A percentile compares a stretch with the other conserved stretches of the same genome.
phyloP scores from a whole-genome alignment of 2,113 vertebrate species.

The Chrysemys picta region DNA sequence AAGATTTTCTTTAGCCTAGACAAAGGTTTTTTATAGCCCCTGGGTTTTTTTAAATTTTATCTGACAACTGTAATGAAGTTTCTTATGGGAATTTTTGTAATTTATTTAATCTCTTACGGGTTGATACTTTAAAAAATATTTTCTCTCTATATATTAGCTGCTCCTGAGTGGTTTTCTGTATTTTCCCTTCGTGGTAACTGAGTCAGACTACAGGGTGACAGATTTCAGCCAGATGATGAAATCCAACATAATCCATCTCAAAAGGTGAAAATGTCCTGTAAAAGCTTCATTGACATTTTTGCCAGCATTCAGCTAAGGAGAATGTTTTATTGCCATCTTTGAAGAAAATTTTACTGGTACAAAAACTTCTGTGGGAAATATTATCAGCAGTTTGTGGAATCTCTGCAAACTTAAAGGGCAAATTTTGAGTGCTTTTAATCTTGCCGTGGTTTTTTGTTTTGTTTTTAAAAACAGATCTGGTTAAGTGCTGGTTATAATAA shows the following conservation, averaged over 20 bases:
- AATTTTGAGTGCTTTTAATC: background rate
- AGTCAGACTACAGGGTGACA: background rate
- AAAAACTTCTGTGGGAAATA: conserved; percentile 4
- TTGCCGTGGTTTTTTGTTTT: background rate
- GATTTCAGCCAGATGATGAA: background rate
- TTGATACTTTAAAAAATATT: background rate
- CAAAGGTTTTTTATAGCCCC: background rate
- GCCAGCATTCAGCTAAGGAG: accelerated
- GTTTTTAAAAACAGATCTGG: background rate
- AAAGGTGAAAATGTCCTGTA: background rate
- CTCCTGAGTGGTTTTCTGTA: background rate
- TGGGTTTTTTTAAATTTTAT: background rate
- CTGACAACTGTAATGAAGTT: background rate
- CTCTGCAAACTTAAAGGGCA: background rate
- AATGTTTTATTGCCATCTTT: background rate
- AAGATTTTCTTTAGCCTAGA: background rate
- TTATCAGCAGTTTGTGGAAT: background rate
- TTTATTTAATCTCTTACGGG: background rate
- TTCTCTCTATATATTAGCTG: background rate
- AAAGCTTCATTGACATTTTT: background rate
- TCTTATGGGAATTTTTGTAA: background rate
- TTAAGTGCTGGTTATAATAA: background rate
- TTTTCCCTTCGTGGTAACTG: background rate
- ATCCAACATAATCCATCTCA: background rate
- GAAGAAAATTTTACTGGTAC: accelerated